A percentile compares a stretch with the other conserved stretches of the same genome.
Evolutionary conservation across 2,113 vertebrate genomes (phyloP).

Genomic region (Hyperoodon ampullatus): DNA sequence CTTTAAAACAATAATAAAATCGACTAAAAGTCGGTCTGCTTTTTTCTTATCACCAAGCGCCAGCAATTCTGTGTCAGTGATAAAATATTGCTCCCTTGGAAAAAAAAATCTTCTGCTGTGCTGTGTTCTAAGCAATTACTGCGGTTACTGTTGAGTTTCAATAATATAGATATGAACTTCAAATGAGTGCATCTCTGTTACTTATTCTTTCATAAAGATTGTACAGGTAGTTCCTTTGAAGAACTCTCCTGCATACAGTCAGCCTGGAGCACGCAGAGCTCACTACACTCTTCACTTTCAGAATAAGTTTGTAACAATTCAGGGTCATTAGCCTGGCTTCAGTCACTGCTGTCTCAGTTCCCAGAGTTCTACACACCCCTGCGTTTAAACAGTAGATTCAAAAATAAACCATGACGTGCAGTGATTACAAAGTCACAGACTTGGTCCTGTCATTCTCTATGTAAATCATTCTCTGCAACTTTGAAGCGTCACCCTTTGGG

Average conservation of each 20-base stretch:
- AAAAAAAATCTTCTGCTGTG: background rate
- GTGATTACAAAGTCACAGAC: background rate
- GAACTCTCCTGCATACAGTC: background rate
- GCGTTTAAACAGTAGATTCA: background rate
- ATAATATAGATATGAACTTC: background rate
- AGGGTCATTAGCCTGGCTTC: background rate
- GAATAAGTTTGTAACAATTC: background rate
- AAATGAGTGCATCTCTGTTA: background rate
- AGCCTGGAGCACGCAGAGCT: background rate
- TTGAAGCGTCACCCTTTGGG: background rate
- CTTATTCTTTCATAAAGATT: background rate
- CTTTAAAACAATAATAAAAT: slow-evolving; percentile 53
- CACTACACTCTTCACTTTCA: background rate
- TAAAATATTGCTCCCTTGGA: background rate
- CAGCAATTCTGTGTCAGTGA: slow-evolving; percentile 26
- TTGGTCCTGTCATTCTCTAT: background rate
- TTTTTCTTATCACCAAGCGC: slow-evolving; percentile 37
- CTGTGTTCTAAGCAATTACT: background rate
- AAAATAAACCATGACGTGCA: background rate
- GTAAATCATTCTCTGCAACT: background rate
- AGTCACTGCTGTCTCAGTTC: background rate
- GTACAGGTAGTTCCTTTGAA: background rate
- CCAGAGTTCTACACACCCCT: background rate
- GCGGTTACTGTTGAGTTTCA: background rate
- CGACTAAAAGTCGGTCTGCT: background rate